A percentile compares a stretch with the other conserved stretches of the same genome.
These are phyloP conservation scores for Lepidurus couesii DNA, from an alignment of 1,140 invertebrate species.

Conservation along the genomic window DNA sequence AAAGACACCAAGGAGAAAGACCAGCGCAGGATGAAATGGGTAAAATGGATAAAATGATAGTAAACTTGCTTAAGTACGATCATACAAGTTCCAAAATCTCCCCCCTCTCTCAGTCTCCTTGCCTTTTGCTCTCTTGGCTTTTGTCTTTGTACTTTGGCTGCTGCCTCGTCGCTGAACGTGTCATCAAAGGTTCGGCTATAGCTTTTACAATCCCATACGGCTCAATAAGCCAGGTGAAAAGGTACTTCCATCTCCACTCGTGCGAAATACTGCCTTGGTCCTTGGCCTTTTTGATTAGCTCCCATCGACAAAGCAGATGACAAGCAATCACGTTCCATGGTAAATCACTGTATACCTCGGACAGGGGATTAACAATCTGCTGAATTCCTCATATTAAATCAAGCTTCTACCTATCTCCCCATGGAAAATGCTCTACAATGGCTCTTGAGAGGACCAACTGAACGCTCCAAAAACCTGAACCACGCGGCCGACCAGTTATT, in stretches of 20 bases:
- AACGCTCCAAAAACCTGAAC: not conserved
- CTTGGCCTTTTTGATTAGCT: not conserved
- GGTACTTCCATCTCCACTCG: conserved; percentile 17
- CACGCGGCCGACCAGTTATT: not conserved
- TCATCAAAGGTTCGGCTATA: conserved; percentile 5
- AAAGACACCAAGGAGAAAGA: not conserved
- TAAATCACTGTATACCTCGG: no score
- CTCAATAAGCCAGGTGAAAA: conserved; percentile 22
- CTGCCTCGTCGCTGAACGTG: not conserved
- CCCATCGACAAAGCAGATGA: not conserved
- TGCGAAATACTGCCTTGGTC: not conserved
- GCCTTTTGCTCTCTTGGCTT: not conserved
- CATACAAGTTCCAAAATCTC: not conserved
- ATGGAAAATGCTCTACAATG: no score
- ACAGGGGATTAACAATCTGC: no score
- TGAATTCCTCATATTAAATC: no score
- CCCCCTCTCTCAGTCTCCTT: not conserved
- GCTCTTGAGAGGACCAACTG: not conserved
- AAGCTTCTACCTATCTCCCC: no score
- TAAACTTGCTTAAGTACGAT: conserved; percentile 18
- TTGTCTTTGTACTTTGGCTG: not conserved
- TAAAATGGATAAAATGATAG: not conserved
- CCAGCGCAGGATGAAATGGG: not conserved
- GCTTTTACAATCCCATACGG: conserved; percentile 14
- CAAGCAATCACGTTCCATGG: not conserved